These are phyloP conservation scores for Amphiprion clarkii DNA, from an alignment of 2,797 vertebrate species.

Conservation along the genomic window DNA sequence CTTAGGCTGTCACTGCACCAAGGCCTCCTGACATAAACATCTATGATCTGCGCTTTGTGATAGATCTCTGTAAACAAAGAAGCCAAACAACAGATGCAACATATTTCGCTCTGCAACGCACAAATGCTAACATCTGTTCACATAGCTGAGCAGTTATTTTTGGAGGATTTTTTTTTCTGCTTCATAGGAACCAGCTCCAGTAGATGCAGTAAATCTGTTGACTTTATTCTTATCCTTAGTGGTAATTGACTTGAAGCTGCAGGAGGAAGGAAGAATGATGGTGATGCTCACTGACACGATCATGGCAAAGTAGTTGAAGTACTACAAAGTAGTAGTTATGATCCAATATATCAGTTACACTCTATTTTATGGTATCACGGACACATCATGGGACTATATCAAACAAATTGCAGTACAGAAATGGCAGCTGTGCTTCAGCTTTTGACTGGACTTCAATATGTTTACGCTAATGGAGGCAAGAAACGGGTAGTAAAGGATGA, in stretches of 20 bases:
- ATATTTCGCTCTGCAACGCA: constrained; percentile 67
- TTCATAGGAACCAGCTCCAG: constrained; percentile 44
- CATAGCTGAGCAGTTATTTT: constrained; percentile 65
- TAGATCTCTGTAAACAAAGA: constrained; percentile 71
- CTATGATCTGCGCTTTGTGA: constrained; percentile 67
- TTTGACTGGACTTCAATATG: not conserved
- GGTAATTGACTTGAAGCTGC: not conserved
- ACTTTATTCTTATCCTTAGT: not conserved
- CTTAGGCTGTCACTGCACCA: constrained; percentile 63
- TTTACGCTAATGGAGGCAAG: not conserved
- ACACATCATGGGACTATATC: not conserved
- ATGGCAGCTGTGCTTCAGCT: not conserved
- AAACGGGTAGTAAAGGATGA: not conserved
- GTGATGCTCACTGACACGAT: not conserved
- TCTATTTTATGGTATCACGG: not conserved
- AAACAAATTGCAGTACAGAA: not conserved
- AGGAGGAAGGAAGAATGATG: not conserved
- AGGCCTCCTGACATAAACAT: constrained; percentile 74
- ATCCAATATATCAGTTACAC: not conserved
- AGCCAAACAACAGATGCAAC: constrained; percentile 74
- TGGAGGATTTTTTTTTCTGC: constrained; percentile 40
- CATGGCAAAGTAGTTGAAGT: no score
- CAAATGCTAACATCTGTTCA: constrained; percentile 77
- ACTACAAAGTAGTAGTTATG: not conserved
- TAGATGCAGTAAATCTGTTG: constrained; percentile 12